Evolutionary conservation across 2,888 invertebrate species (phyloP).

Genomic region (Callyntrura sp.): DNA sequence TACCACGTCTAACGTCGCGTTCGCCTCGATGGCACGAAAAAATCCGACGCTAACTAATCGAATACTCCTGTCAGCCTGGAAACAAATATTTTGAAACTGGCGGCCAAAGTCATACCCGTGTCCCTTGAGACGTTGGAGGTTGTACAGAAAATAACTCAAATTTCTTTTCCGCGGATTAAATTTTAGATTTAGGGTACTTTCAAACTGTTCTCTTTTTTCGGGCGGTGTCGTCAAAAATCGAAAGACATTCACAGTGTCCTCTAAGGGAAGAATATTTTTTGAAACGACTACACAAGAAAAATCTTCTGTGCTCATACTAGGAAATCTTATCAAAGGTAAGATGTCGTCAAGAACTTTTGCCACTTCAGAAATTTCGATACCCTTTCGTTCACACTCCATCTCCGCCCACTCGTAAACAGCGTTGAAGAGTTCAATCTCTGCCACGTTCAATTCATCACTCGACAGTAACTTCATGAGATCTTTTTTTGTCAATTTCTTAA

Average conservation of each 20-base stretch:
- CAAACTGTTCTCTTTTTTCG: slow-evolving; percentile 76
- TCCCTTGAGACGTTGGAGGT: slow-evolving; percentile 80
- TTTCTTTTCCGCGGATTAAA: slow-evolving; percentile 79
- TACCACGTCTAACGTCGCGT: slow-evolving; percentile 75
- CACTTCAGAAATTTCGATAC: slow-evolving; percentile 46
- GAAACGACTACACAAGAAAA: slow-evolving; percentile 81
- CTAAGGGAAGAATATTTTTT: slow-evolving; percentile 78
- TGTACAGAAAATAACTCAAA: slow-evolving; percentile 81
- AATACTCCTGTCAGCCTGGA: slow-evolving; percentile 80
- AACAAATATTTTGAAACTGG: slow-evolving; percentile 82
- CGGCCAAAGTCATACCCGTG: slow-evolving; percentile 81
- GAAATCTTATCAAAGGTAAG: slow-evolving; percentile 80
- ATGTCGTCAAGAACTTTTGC: slow-evolving; percentile 74
- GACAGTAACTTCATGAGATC: slow-evolving; percentile 77
- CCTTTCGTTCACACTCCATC: slow-evolving; percentile 71
- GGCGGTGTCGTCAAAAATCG: slow-evolving; percentile 80
- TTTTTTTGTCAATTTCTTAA: slow-evolving; percentile 78
- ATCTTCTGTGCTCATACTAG: slow-evolving; percentile 81
- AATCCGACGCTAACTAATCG: slow-evolving; percentile 81
- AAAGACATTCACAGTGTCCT: slow-evolving; percentile 81
- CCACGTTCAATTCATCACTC: slow-evolving; percentile 82
- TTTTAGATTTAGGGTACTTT: slow-evolving; percentile 76
- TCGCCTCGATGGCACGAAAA: slow-evolving; percentile 78
- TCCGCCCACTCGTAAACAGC: slow-evolving; percentile 81
- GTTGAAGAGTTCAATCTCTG: slow-evolving; percentile 71